Base-by-base conservation (phyloP, 1,140 invertebrate species). In the Diuraphis noxia region DNA sequence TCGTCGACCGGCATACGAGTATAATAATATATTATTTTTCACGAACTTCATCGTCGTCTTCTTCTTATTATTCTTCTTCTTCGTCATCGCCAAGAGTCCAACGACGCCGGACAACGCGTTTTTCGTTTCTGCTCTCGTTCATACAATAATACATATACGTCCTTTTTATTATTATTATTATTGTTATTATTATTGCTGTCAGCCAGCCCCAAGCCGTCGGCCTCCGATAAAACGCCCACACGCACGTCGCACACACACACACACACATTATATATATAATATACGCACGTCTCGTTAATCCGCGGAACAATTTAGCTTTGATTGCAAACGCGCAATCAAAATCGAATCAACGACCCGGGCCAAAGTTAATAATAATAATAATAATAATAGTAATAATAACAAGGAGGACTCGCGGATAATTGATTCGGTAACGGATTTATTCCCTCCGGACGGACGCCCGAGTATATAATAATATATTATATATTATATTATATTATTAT, bases 221-320 rank as follows among this genome's bases (percentile, higher is more conserved):
- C n/a, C n/a, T 7, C 82, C 10, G 41, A 85, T 82, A 82, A 40
- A 82, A 85, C 84, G 84, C 84, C 84, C 84, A 86, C 46, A 34
- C 46, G 34, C 85, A 49, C 40, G 41, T 43, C 87, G 87, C 56
- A 23, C 9, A 34, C 41, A 25, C 41, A 86, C 85, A 10, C 43
- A 17, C 77, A 63, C 30, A 1, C 10, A 13, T 63, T 56, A 10
- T 30, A 9, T 63, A 63, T 63, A 63, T 63, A 63, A 72, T 72
- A n/a, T 72, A 72, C 41, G 10, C 81, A 10, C 46, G 46, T 36
- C 36, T 41, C 88, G 88, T 89, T 79, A 79, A 89, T 90, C 63
- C 88, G 63, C 19, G n/a, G 88, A 90, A 90, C 88, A 90, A 90
- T 90, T 90, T 90, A 41, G 88, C 88, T 79, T 72, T 90, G 88